phyloP scores from a whole-genome alignment of 2,797 vertebrate genomes.

The Paratrypauchen microcephalus region DNA sequence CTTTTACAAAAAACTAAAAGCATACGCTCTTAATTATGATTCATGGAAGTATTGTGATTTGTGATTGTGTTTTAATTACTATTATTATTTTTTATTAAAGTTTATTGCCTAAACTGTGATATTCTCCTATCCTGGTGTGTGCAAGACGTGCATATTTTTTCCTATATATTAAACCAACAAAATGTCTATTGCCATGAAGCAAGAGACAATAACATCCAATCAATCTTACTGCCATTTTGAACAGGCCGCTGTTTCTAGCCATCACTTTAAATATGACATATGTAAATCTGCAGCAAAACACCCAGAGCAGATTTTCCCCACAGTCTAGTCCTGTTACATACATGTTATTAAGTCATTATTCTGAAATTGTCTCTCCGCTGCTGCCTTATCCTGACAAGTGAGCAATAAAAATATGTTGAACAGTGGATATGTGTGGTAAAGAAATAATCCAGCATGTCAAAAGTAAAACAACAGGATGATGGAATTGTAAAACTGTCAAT shows the following conservation, averaged over 20 bases:
- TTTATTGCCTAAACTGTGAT: no score
- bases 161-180: background rate
- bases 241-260: background rate
- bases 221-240: background rate
- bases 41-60: no score
- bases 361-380: slow-evolving; percentile 17
- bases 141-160: background rate
- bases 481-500: slow-evolving; percentile 51
- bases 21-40: no score
- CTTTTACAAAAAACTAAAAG: no score
- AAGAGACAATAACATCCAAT: background rate
- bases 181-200: background rate
- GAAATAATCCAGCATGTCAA: slow-evolving; percentile 51
- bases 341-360: slow-evolving; percentile 11
- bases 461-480: slow-evolving; percentile 47
- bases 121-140: no score
- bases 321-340: background rate
- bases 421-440: slow-evolving; percentile 30
- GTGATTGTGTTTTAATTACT: no score
- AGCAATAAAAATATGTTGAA: slow-evolving; percentile 19
- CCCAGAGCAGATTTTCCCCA: background rate
- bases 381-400: slow-evolving; percentile 24
- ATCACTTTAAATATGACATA: slow-evolving; percentile 18
- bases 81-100: no score
- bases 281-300: background rate